Base-by-base conservation (phyloP, 2,888 invertebrate genomes). In the Drosophila affinis region DNA sequence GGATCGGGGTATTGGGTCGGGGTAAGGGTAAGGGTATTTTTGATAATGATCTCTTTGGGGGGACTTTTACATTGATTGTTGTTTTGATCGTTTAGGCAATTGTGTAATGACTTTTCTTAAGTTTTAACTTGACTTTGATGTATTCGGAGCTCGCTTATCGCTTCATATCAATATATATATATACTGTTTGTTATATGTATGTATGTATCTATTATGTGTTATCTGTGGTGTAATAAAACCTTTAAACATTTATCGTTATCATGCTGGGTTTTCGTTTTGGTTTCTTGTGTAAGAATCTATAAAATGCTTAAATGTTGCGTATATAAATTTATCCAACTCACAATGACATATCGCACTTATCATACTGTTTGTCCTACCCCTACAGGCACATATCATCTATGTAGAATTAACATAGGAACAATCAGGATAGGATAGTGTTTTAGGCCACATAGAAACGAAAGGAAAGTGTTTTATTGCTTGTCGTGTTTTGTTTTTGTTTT, bases 161-260 rank as follows among this genome's bases (percentile, higher is more conserved):
- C 7, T 55, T 57, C 47, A 54, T 61, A 61, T 61, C 29, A 29
- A 45, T 54, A 44, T 34, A 18, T 39, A 39, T 44, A 7, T 39
- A 12, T 54, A n/a, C n/a, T 9, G 39, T 39, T 54, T 46, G 27
- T 39, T 39, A 39, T n/a, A 29, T 67, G 60, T 70, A 69, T 24
- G 47, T 61, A 69, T 60, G 51, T 69, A 54, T 69, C 48, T 69
- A 70, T 61, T 70, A 52, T 53, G 69, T 69, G 60, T 60, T 34
- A 39, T 39, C 39, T 39, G 46, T 51, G 45, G 51, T 68, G 58
- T 59, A 59, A 12, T 68, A 69, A 69, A 68, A 68, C 45, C 51
- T 29, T 68, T 68, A 52, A 68, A 68, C 68, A 69, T 51, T 68
- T 68, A 69, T 59, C 32, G 46, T 69, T 69, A 67, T 65, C 56